Conservation (phyloP, 2,888 invertebrate genomes). For the Eupithecia abbreviata region DNA sequence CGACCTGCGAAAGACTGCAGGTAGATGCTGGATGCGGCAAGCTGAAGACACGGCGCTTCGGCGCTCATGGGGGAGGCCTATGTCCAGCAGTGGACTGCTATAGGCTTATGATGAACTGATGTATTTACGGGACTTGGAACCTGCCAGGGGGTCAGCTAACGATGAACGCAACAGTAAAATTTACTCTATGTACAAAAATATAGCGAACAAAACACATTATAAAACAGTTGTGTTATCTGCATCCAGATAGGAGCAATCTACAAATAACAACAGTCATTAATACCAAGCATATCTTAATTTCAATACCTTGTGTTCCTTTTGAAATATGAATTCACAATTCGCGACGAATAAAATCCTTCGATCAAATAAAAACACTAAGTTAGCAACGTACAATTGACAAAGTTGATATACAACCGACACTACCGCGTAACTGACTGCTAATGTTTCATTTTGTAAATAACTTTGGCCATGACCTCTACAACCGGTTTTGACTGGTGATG, state of each 20-base stretch:
- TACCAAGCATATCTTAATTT: not conserved
- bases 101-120: too few relatives aligned
- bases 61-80: too few relatives aligned
- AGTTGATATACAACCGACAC: not conserved
- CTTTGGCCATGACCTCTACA: not conserved
- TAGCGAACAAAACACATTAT: not conserved
- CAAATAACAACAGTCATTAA: not conserved
- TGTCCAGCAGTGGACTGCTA: too few relatives aligned
- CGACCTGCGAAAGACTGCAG: too few relatives aligned
- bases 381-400: not conserved
- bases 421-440: not conserved
- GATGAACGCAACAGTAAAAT: too few relatives aligned
- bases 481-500: not conserved
- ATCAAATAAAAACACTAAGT: not conserved
- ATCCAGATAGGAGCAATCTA: not conserved
- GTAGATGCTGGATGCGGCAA: too few relatives aligned
- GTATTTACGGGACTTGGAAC: too few relatives aligned
- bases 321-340: not conserved
- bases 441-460: slow-evolving; percentile 1
- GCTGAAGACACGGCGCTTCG: too few relatives aligned
- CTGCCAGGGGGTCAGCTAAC: too few relatives aligned
- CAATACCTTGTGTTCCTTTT: not conserved
- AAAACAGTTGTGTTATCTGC: not conserved
- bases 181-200: not conserved
- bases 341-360: not conserved